phyloP scores from a whole-genome alignment of 2,113 vertebrate species.

The Acrocephalus kingi region DNA sequence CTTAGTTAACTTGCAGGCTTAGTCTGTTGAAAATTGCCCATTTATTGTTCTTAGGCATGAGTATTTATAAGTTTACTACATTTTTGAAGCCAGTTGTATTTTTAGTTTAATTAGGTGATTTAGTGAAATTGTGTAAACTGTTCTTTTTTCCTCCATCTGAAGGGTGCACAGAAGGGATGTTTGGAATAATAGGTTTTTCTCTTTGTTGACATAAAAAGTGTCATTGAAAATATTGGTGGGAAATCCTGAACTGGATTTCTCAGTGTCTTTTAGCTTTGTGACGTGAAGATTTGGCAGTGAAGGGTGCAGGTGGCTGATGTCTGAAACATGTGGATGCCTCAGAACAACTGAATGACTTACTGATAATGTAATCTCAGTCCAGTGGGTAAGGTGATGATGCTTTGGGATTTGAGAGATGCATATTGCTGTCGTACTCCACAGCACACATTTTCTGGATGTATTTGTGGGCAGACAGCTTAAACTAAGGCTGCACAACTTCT shows the following conservation, averaged over 20 bases:
- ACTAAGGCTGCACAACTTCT: background rate
- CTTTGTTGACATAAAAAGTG: background rate
- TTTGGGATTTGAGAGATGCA: background rate
- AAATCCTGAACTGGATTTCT: background rate
- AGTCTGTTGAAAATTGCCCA: background rate
- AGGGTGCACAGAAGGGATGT: background rate
- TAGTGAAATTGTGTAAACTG: background rate
- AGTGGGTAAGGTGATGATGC: background rate
- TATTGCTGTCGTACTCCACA: background rate
- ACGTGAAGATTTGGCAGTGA: background rate
- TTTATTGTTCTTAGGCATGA: background rate
- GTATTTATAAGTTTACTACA: background rate
- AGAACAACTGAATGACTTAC: background rate
- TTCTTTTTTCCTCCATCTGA: background rate
- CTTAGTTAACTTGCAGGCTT: background rate
- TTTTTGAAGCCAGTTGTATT: background rate
- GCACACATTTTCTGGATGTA: background rate
- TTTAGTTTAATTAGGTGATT: background rate
- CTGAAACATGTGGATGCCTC: background rate
- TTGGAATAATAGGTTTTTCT: background rate
- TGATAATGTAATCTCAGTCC: background rate
- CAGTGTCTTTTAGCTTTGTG: background rate
- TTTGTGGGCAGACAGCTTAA: background rate
- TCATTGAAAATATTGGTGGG: background rate
- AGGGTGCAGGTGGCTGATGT: background rate